phyloP scores from a whole-genome alignment of 2,888 invertebrate species.

The Ischnura elegans region DNA sequence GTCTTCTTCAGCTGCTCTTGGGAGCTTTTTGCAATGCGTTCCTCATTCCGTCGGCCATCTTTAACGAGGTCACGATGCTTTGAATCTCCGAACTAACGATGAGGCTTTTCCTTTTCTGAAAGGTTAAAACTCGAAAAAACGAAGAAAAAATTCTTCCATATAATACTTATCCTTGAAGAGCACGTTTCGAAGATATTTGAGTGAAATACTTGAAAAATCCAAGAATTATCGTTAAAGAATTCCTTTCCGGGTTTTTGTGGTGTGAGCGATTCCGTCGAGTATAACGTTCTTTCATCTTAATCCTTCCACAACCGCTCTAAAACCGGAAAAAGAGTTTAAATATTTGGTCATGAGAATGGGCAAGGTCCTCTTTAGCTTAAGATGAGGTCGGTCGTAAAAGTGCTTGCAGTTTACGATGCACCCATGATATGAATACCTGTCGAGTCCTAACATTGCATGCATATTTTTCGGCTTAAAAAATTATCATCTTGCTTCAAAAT shows the following conservation, averaged over 20 bases:
- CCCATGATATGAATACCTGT: too few relatives aligned
- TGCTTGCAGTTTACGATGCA: too few relatives aligned
- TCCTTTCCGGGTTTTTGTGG: not conserved
- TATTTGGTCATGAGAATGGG: not conserved
- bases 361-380: not conserved
- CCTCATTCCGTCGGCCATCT: not conserved
- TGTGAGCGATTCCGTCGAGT: not conserved
- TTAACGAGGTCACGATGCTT: not conserved
- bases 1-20: not conserved
- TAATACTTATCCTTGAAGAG: not conserved
- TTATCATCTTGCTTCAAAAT: too few relatives aligned
- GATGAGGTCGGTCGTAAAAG: too few relatives aligned
- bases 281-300: not conserved
- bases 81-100: constrained; percentile 6
- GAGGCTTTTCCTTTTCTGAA: not conserved
- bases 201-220: not conserved
- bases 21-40: constrained; percentile 1
- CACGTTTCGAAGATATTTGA: not conserved
- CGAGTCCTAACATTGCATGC: too few relatives aligned
- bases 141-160: not conserved
- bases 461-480: too few relatives aligned
- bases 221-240: not conserved
- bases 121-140: not conserved
- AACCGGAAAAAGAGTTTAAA: not conserved
- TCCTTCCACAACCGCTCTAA: not conserved